Base-by-base conservation (phyloP, 2,888 invertebrate species). In the Pegoplata infirma region DNA sequence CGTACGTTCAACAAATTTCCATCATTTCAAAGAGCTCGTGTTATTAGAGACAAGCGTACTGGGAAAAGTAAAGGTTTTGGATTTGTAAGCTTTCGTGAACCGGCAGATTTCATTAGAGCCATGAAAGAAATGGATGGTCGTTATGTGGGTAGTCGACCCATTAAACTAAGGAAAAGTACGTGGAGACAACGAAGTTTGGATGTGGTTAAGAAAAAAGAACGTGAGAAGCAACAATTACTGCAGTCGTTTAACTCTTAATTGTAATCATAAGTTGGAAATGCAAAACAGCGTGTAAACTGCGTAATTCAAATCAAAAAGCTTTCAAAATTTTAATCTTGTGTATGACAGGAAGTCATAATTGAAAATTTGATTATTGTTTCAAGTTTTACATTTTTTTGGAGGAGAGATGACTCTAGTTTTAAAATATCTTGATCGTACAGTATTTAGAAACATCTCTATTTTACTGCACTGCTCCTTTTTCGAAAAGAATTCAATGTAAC, bases 101-200 rank as follows among this genome's bases (percentile, higher is more conserved):
- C 98, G 0, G 95, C 96, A 32, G 99, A 99, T 89, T 99, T 99
- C 87, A 98, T 98, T 66, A 94, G 96, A 84, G 99, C 99, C 7
- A 99, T 99, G 96, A 96, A 98, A 87, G 99, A 99, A 91, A 98
- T 99, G 97, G 99, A 99, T 89, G 99, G 99, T 16, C 95, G 98
- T 74, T 99, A 99, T 89, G 99, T 99, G 0, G 99, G 99, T 74
- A 99, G 98, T 86, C 92, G 99, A 44, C 99, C 99, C 0, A 99
- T 99, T 80, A 99, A 99, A 89, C 90, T 99, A 69, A 91, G 99
- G 19, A 99, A 99, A 90, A 98, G 98, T 87, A 94, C 94, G 0
- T 99, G 99, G 99, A 95, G 94, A 85, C 96, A 96, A 83, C 92
- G 99, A 77, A 96, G 97, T 85, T 91, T 98, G 10, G 98, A 99